phyloP scores from a whole-genome alignment of 2,113 vertebrate species.

The Boleophthalmus pectinirostris region DNA sequence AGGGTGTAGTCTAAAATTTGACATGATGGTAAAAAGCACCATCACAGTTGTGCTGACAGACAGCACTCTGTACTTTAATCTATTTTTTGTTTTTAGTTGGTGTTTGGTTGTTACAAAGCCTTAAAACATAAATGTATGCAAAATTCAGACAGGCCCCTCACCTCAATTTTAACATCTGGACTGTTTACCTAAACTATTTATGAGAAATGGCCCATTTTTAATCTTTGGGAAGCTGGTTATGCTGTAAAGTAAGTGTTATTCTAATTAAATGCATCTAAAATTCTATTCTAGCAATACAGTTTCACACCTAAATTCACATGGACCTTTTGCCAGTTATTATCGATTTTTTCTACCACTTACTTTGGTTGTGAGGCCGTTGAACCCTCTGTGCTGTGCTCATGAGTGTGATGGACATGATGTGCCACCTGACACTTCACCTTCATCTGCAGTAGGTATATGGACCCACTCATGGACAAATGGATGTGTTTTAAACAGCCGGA shows the following conservation, averaged over 20 bases:
- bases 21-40: too few species aligned
- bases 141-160: background rate
- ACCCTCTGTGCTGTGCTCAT: constrained; percentile 9
- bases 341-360: constrained; percentile 17
- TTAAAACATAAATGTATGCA: background rate
- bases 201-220: too few species aligned
- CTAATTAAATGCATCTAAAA: background rate
- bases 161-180: background rate
- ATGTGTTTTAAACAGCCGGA: constrained; percentile 10
- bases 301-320: background rate
- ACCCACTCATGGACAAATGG: background rate
- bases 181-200: too few species aligned
- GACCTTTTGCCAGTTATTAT: constrained; percentile 11
- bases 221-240: background rate
- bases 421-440: constrained; percentile 47
- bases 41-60: too few species aligned
- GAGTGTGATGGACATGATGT: constrained; percentile 25
- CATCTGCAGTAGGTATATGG: constrained; percentile 34
- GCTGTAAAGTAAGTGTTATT: background rate
- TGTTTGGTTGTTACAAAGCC: too few species aligned
- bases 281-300: background rate
- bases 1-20: too few species aligned
- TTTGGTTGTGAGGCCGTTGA: constrained; percentile 35
- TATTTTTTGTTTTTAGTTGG: background rate
- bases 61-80: too few species aligned